phyloP scores from a whole-genome alignment of 2,797 vertebrate species.

The Mus minutoides region DNA sequence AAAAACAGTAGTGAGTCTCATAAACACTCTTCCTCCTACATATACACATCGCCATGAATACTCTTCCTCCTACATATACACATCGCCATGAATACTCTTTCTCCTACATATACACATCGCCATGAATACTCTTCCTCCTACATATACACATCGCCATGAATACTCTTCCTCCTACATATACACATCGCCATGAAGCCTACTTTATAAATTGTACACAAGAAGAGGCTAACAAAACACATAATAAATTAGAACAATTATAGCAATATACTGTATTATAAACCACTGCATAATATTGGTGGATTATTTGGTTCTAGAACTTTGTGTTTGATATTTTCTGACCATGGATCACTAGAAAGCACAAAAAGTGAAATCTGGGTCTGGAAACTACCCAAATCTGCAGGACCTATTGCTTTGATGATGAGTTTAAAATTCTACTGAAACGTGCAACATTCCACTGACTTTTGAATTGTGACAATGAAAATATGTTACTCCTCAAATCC shows the following conservation, averaged over 20 bases:
- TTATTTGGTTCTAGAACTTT: background rate
- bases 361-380: background rate
- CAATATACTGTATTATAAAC: background rate
- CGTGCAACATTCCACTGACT: constrained; percentile 62
- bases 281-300: background rate
- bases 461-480: constrained; percentile 56
- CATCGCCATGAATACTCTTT: no score
- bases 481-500: constrained; percentile 47
- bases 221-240: background rate
- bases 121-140: background rate
- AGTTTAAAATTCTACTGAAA: constrained; percentile 20
- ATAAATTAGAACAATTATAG: background rate
- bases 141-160: no score
- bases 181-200: background rate
- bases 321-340: background rate
- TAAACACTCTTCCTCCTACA: background rate
- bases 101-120: background rate
- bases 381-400: background rate
- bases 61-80: background rate
- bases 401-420: background rate
- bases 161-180: no score
- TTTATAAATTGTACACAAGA: background rate
- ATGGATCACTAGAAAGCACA: background rate
- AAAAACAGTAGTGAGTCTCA: background rate
- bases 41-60: background rate